Evolutionary conservation across 2,113 vertebrate genomes (phyloP), one percentile per base, ranked within the genome.

Genomic region (zebrafish (Danio rerio)): DNA sequence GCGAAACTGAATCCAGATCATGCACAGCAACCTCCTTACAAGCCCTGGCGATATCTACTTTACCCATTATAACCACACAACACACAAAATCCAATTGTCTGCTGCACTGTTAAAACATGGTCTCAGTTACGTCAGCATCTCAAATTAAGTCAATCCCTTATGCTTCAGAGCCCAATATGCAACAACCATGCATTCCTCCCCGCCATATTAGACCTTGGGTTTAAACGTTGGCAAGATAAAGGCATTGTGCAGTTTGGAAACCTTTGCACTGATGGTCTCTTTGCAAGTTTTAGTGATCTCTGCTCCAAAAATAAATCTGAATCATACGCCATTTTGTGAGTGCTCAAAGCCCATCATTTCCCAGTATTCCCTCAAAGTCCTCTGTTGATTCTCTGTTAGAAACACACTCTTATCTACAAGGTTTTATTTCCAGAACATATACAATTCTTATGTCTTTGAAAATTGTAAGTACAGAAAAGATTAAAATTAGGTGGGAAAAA

Each of bases 391-490:
- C 42, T 47, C 0, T 65, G 12, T 18, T 47, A 2, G 65, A 68
- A 68, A 42, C 5, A 0, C 65, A 7, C 42, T 2, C 10, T 8
- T 16, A 45, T n/a, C 9, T 18, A 47, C 15, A 18, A 68, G 65
- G 65, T 11, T 18, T 45, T 68, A 18, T 68, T 68, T 68, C 65
- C 16, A 66, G 40, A 66, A n/a, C n/a, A 43, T 43, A 43, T 66
- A 66, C 7, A 16, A 66, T 9, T 66, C 4, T 45, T 0, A 66
- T 66, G 40, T 66, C 63, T 5, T 43, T 66, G 8, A 16, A 66
- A 42, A 43, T 40, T 65, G 40, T 5, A 45, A 16, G 65, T n/a
- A 68, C 61, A 40, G 59, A 62, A 4, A 31, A 62, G 11, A 7
- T 42, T 65, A 43, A 9, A 66, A 66, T 7, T n/a, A 5, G 40